Evolutionary conservation across 2,113 vertebrate genomes (phyloP), one percentile per base, ranked within the genome.

Genomic region (Anarrhichthys ocellatus): DNA sequence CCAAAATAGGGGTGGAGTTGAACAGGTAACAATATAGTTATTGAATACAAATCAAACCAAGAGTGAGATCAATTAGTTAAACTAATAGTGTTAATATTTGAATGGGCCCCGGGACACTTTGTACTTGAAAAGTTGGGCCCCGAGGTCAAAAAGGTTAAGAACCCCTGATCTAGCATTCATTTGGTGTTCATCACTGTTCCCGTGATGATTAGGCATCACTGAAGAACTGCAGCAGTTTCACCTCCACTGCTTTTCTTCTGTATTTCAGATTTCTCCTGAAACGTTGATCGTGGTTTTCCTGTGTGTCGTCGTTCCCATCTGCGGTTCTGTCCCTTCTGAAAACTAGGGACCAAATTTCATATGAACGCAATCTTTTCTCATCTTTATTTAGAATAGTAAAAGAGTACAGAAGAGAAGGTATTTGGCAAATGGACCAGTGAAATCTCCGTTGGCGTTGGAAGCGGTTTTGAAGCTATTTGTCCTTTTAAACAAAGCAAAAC

Each of bases 361-460:
- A 87, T 61, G 13, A 85, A 88, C 81, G 83, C 65, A 64, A n/a
- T 76, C 27, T 59, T 70, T 69, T 80, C 58, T 86, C 29, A 77
- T 84, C 52, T 89, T 92, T 92, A 90, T 90, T 91, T 82, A 54
- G 82, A 87, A 86, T 69, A 68, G 15, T 80, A 82, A 85, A 88
- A 48, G 42, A 54, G 48, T 58, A 84, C 68, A 72, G 38, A 72
- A 64, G 38, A 77, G 76, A 68, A 24, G 36, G 24, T 66, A 44
- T 86, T 90, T 91, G 84, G 84, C 86, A 88, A 64, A 73, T 1
- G 48, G 52, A 85, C 52, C 44, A 67, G 59, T 62, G 38, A 61
- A 90, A 92, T 88, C 86, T 90, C 88, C 85, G 81, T 87, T 44
- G 86, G 88, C 84, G 22, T 42, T 22, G 62, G 81, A 87, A 80